phyloP scores from a whole-genome alignment of 2,888 invertebrate genomes.

The Drosophila anomelani region DNA sequence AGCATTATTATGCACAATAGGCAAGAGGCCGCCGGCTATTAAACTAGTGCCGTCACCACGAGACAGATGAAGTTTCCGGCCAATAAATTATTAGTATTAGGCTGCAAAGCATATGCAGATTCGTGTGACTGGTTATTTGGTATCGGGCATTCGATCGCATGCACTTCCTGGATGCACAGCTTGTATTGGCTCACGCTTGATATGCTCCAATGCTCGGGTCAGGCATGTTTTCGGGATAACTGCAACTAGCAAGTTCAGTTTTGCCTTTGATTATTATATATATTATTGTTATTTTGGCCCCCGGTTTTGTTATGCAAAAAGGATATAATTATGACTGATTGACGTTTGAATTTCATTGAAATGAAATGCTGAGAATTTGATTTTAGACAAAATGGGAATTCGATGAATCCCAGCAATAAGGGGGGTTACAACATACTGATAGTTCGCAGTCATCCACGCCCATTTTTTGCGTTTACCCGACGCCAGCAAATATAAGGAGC shows the following conservation, averaged over 20 bases:
- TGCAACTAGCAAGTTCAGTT: slow-evolving; percentile 15
- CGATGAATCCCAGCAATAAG: slow-evolving; percentile 7
- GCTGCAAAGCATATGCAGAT: not conserved
- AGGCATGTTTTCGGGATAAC: not conserved
- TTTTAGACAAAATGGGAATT: slow-evolving; percentile 14
- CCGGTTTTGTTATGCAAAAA: slow-evolving; percentile 19
- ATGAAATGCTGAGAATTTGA: slow-evolving; percentile 29
- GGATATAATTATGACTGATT: slow-evolving; percentile 54
- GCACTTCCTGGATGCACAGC: slow-evolving; percentile 17
- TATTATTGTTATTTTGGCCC: slow-evolving; percentile 15
- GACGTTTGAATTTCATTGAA: slow-evolving; percentile 29
- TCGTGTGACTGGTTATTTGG: not conserved
- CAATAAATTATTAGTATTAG: slow-evolving; percentile 21
- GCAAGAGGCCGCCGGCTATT: slow-evolving; percentile 22
- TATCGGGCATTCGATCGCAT: slow-evolving; percentile 20
- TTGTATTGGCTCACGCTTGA: not conserved
- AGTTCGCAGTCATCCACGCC: not conserved
- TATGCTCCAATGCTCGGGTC: not conserved
- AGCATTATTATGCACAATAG: slow-evolving; percentile 8
- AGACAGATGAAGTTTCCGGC: slow-evolving; percentile 13
- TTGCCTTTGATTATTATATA: not conserved
- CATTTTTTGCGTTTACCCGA: slow-evolving; percentile 1
- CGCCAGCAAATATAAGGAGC: slow-evolving; percentile 20
- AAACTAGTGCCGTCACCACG: not conserved
- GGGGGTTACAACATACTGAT: not conserved